Conservation (phyloP, 2,113 vertebrate species). For the Helogale parvula region DNA sequence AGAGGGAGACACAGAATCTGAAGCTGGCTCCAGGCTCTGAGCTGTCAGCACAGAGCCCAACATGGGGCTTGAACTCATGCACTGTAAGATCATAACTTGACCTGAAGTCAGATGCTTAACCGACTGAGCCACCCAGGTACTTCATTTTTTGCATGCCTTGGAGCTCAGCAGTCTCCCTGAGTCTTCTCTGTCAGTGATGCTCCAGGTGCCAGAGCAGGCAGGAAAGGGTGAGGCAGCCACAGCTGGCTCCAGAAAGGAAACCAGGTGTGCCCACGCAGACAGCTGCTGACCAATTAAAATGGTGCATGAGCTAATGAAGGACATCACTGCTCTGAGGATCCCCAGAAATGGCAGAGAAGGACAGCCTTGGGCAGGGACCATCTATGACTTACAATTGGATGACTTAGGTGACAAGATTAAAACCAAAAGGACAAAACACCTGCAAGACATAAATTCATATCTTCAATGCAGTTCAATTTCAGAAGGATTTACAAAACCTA, state of each 20-base stretch:
- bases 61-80: too few species aligned
- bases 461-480: not conserved
- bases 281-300: slow-evolving; percentile 56
- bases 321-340: not conserved
- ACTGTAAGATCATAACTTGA: too few species aligned
- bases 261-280: slow-evolving; percentile 18
- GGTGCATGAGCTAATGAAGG: not conserved
- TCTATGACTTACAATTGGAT: slow-evolving; percentile 18
- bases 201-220: slow-evolving; percentile 37
- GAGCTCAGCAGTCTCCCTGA: not conserved
- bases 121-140: too few species aligned
- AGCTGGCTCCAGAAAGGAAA: slow-evolving; percentile 37
- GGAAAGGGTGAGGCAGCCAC: slow-evolving; percentile 38
- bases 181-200: not conserved
- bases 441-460: not conserved
- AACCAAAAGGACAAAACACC: not conserved
- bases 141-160: slow-evolving; percentile 15
- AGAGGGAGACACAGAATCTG: too few species aligned
- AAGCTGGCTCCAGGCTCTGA: too few species aligned
- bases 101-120: too few species aligned
- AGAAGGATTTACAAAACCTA: not conserved
- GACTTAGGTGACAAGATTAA: slow-evolving; percentile 4
- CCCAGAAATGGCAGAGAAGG: not conserved
- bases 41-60: too few species aligned
- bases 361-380: slow-evolving; percentile 2